These are phyloP conservation scores for Catharus ustulatus DNA, from an alignment of 2,797 vertebrate species.

Conservation along the genomic window DNA sequence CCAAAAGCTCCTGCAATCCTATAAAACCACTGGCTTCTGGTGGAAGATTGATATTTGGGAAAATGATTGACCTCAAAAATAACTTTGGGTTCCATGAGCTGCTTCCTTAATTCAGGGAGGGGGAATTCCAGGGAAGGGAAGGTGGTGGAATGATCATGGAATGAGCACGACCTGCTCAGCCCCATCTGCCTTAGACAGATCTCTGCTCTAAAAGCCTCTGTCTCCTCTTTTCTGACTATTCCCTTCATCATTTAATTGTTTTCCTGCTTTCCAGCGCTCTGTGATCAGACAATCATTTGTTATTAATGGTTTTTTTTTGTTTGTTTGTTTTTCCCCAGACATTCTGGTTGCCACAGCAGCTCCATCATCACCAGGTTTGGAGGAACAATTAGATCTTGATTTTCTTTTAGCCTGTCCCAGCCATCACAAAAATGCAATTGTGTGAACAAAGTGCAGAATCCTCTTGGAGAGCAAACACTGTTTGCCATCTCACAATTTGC, in stretches of 20 bases:
- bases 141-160: neutral
- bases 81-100: neutral
- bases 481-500: slow-evolving; percentile 57
- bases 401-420: slow-evolving; percentile 26
- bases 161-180: neutral
- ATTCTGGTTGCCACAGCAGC: neutral
- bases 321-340: neutral
- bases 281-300: neutral
- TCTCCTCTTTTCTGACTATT: neutral
- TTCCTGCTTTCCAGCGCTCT: neutral
- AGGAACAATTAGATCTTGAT: slow-evolving; percentile 33
- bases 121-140: neutral
- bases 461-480: neutral
- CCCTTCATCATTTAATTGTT: neutral
- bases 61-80: neutral
- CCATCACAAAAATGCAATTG: slow-evolving; percentile 55
- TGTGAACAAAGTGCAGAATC: slow-evolving; percentile 29
- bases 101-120: neutral
- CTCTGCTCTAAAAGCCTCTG: neutral
- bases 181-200: neutral
- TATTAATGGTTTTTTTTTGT: neutral
- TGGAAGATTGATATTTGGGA: neutral
- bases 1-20: slow-evolving; percentile 10
- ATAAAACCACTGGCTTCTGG: neutral
- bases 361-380: neutral